Evolutionary conservation across 2,888 invertebrate genomes (phyloP).

Genomic region (Drosophila merina): DNA sequence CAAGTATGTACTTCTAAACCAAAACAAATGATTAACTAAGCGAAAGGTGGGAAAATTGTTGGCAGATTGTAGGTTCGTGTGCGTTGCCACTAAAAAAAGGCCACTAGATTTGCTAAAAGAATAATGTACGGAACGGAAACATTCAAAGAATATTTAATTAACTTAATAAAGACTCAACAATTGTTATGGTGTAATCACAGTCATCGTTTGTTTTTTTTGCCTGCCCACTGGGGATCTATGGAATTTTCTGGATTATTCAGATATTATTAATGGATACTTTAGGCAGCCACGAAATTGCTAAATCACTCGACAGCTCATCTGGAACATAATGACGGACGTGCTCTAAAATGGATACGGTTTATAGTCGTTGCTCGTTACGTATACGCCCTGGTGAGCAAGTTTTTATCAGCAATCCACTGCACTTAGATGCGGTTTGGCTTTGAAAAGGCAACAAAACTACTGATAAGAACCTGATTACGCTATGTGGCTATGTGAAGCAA

Average conservation of each 20-base stretch:
- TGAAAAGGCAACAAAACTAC: conserved; percentile 24
- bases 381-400: conserved; percentile 23
- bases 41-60: conserved; percentile 4
- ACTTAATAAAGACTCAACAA: conserved; percentile 74
- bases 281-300: conserved; percentile 5
- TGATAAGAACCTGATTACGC: conserved; percentile 47
- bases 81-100: neutral
- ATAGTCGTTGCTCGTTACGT: conserved; percentile 22
- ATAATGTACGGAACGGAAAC: conserved; percentile 24
- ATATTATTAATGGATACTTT: conserved; percentile 6
- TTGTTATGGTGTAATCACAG: conserved; percentile 64
- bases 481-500: conserved; percentile 13
- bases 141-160: conserved; percentile 68
- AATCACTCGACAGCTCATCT: conserved; percentile 21
- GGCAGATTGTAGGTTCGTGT: neutral
- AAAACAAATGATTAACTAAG: conserved; percentile 23
- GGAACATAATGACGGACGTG: conserved; percentile 29
- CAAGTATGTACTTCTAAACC: conserved; percentile 4
- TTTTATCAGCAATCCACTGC: conserved; percentile 33
- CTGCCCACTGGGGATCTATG: neutral
- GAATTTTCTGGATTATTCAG: conserved; percentile 30
- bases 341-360: conserved; percentile 11
- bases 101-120: conserved; percentile 11
- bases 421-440: conserved; percentile 40
- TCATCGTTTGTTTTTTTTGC: conserved; percentile 6